Evolutionary conservation across 2,113 vertebrate genomes (phyloP).

Genomic region (Danio rerio): GRCz12tu NC_133200.1:14492501-14493000

Average conservation of each 20-base stretch:
- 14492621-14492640: conserved; percentile 69
- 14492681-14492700: conserved; percentile 4
- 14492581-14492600: conserved; percentile 51
- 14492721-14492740: conserved; percentile 44
- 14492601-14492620: conserved; percentile 69
- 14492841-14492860: conserved; percentile 43
- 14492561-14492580: conserved; percentile 52
- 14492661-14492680: conserved; percentile 3
- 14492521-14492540: neutral
- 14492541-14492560: neutral
- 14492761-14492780: conserved; percentile 52
- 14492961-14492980: neutral
- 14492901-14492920: conserved; percentile 45
- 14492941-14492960: neutral
- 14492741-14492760: conserved; percentile 31
- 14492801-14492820: conserved; percentile 31
- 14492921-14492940: conserved; percentile 15
- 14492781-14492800: neutral
- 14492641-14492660: conserved; percentile 41
- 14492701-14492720: conserved; percentile 12
- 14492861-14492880: conserved; percentile 28
- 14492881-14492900: neutral
- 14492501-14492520: too few species aligned
- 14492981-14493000: too few species aligned
- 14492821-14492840: conserved; percentile 52